Evolutionary conservation across 1,140 invertebrate genomes (phyloP).

Genomic region (Procambarus virginalis): DNA sequence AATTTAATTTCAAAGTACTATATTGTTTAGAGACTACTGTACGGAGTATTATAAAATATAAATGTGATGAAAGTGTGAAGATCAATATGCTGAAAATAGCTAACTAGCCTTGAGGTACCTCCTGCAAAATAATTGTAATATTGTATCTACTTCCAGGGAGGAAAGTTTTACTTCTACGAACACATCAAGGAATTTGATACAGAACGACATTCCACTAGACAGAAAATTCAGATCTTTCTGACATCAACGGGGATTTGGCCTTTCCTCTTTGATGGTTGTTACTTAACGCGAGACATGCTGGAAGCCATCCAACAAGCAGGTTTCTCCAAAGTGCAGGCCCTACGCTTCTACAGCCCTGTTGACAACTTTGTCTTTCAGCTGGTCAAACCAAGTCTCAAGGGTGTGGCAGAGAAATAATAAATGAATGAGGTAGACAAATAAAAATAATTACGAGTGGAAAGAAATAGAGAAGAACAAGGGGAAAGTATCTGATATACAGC

Average conservation of each 20-base stretch:
- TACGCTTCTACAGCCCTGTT: conserved; percentile 15
- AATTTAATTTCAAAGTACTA: too few species aligned
- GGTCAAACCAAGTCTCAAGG: conserved; percentile 31
- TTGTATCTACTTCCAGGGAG: conserved; percentile 22
- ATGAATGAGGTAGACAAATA: too few species aligned
- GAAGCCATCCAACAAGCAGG: conserved; percentile 35
- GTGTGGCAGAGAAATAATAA: conserved; percentile 35
- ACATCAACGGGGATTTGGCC: conserved; percentile 19
- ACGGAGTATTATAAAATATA: too few species aligned
- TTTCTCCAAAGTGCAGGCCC: conserved; percentile 47
- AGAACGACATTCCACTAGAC: conserved; percentile 9
- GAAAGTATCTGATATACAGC: too few species aligned
- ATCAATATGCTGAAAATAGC: too few species aligned
- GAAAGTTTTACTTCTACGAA: conserved; percentile 46
- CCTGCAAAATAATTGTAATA: too few species aligned
- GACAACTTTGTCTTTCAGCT: conserved; percentile 32
- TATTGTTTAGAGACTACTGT: too few species aligned
- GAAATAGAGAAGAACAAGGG: too few species aligned
- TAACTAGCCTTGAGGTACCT: too few species aligned
- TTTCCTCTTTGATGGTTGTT: conserved; percentile 18
- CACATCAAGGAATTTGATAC: conserved; percentile 47
- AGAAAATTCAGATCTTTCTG: conserved; percentile 10
- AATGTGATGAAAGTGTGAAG: too few species aligned
- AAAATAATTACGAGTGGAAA: too few species aligned
- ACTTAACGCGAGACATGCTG: conserved; percentile 46